Evolutionary conservation across 2,888 invertebrate genomes (phyloP).

Genomic region (Oxycera nigricornis): DNA sequence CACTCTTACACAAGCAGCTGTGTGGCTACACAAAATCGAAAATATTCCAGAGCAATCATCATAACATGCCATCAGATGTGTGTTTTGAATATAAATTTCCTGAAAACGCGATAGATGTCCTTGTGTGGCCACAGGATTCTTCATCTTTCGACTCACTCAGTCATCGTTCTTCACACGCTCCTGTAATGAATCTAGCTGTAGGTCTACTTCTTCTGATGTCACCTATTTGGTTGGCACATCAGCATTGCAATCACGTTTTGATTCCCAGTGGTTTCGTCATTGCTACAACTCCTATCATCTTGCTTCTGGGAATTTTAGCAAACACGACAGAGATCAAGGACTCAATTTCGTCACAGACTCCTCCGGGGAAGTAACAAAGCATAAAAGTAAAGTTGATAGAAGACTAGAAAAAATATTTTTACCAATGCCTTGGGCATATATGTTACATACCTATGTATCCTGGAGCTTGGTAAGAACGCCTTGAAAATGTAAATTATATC

Average conservation of each 20-base stretch:
- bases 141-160: too few relatives aligned
- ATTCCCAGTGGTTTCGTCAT: slow-evolving; percentile 28
- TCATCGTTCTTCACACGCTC: neutral
- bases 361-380: neutral
- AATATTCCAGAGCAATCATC: slow-evolving; percentile 14
- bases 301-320: neutral
- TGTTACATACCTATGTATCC: too few relatives aligned
- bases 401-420: too few relatives aligned
- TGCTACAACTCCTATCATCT: slow-evolving; percentile 18
- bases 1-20: too few relatives aligned
- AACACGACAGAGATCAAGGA: neutral
- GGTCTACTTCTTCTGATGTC: neutral
- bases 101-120: too few relatives aligned
- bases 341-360: neutral
- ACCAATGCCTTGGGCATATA: too few relatives aligned
- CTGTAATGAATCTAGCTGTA: neutral
- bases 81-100: slow-evolving; percentile 13
- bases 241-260: slow-evolving; percentile 34
- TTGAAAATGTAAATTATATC: too few relatives aligned
- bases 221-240: neutral
- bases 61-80: slow-evolving; percentile 13
- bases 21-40: too few relatives aligned
- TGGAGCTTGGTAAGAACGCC: too few relatives aligned
- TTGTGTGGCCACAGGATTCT: too few relatives aligned
- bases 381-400: too few relatives aligned